Percentiles rank a stretch among this genome's conserved stretches.
Evolutionary conservation across 2,888 invertebrate genomes (phyloP).

Genomic region (Xylocampa areola): DNA sequence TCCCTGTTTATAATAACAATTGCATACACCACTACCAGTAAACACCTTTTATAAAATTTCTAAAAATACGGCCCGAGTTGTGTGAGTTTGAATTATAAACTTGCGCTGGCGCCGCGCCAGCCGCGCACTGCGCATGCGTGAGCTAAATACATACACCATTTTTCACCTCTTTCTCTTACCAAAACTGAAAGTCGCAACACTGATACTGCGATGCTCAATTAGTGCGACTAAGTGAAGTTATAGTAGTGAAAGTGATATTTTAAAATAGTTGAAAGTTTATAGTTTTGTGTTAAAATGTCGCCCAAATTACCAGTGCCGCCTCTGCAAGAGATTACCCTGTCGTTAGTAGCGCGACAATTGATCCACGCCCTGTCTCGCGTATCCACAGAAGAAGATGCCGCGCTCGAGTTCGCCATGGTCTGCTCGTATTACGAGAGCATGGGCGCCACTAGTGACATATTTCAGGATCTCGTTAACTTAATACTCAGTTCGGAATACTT

Average conservation of each 20-base stretch:
- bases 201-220: constrained; percentile 77
- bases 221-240: constrained; percentile 63
- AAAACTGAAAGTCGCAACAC: constrained; percentile 73
- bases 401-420: constrained; percentile 90
- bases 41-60: constrained; percentile 86
- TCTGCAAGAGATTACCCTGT: constrained; percentile 90
- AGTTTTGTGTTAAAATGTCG: constrained; percentile 87
- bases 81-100: constrained; percentile 84
- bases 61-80: constrained; percentile 82
- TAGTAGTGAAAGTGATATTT: constrained; percentile 70
- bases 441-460: constrained; percentile 92
- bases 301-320: constrained; percentile 91
- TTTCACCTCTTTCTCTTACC: constrained; percentile 81
- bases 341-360: constrained; percentile 90
- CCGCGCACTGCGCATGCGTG: constrained; percentile 75
- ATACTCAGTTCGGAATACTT: constrained; percentile 91
- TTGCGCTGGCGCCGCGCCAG: constrained; percentile 83
- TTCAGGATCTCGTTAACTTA: constrained; percentile 91
- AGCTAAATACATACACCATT: constrained; percentile 81
- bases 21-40: constrained; percentile 72
- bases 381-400: constrained; percentile 90
- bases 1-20: constrained; percentile 72
- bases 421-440: constrained; percentile 90
- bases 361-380: constrained; percentile 91
- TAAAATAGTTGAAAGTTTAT: constrained; percentile 49